Base-by-base conservation (phyloP, 2,888 invertebrate genomes). In the Pristionchus japonicus region DNA sequence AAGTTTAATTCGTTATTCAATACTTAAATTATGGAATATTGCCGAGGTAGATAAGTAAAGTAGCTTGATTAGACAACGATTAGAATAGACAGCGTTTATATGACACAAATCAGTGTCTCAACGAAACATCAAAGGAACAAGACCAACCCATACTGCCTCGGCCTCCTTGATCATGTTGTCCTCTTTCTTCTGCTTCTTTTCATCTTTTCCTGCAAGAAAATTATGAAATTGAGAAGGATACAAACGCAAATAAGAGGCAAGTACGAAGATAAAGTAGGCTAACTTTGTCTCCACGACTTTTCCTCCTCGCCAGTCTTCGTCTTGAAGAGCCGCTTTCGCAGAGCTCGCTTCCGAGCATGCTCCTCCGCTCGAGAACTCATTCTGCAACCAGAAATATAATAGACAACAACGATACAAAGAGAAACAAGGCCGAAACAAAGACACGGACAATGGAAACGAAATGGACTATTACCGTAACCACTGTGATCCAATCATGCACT, bases 171-270 rank as follows among this genome's bases (percentile, higher is more conserved):
- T 84, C 61, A 84, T 40, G 34, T 90, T 90, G n/a, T 89, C 88
- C 85, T 91, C 90, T 20, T 89, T 88, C 84, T 88, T 90, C 67
- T 87, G 83, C 23, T 89, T 89, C 70, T 90, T 90, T 85, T 90
- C 89, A 40, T 89, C 89, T 88, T 90, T 90, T 40, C 49, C 82
- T 82, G 82, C 37, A 82, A 49, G 6, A 43, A 47, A 43, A 40
- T 43, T n/a, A 43, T 13, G 43, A 43, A 40, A 47, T 47, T 80
- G 34, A 34, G 9, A 77, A 23, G 13, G 6, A 43, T 43, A 43
- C 9, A 20, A 15, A 80, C 17, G 37, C 40, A 37, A 37, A 74
- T 31, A 37, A 37, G 0, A 13, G 23, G 17, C 37, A 74, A 15
- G 23, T 23, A 47, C 20, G 47, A 1, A 80, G 23, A 43, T 34